Percentiles rank a stretch among this genome's conserved stretches.
These are phyloP conservation scores for Furnarius figulus DNA, from an alignment of 2,113 vertebrate genomes.

Conservation along the genomic window DNA sequence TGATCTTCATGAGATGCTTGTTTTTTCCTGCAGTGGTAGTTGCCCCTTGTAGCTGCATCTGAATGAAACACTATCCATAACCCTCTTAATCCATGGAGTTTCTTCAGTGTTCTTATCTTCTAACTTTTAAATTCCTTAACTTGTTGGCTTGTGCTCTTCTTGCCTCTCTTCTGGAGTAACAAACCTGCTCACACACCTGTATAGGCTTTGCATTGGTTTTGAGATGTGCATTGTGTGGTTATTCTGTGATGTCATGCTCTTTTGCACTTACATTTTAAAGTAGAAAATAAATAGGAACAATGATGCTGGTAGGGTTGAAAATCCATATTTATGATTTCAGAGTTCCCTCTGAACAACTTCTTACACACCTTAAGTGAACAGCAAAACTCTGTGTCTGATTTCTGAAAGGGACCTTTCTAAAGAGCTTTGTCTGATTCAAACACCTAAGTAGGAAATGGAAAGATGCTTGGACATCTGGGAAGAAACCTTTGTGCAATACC, in stretches of 20 bases:
- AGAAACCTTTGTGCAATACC: background rate
- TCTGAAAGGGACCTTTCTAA: background rate
- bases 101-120: background rate
- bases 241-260: background rate
- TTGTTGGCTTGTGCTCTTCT: background rate
- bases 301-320: background rate
- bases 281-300: background rate
- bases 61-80: background rate
- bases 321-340: background rate
- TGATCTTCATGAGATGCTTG: background rate
- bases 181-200: background rate
- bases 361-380: accelerated
- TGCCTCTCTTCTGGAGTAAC: background rate
- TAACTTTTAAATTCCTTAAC: background rate
- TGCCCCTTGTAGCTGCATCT: background rate
- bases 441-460: background rate
- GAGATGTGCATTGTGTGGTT: background rate
- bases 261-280: background rate
- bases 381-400: accelerated
- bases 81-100: background rate
- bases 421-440: background rate
- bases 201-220: background rate
- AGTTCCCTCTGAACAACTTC: background rate
- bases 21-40: background rate
- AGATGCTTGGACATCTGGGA: background rate